Conservation (phyloP, 2,113 vertebrate species). For the Eurypyga helias region DNA sequence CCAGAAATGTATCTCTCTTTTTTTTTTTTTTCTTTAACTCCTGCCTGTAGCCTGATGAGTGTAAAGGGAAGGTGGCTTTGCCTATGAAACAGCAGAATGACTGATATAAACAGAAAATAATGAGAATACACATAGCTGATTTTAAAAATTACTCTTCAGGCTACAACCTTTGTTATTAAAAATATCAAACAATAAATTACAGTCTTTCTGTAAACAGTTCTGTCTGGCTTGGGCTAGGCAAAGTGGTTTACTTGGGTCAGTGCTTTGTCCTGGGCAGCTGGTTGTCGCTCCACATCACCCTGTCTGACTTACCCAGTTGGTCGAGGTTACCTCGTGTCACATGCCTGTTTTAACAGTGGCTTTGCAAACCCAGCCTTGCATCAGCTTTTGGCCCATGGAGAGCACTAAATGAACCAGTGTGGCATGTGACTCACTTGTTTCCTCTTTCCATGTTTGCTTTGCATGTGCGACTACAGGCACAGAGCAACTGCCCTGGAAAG, state of each 20-base stretch:
- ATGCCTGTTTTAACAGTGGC: background rate
- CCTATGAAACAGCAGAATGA: background rate
- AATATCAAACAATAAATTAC: background rate
- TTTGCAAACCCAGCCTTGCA: background rate
- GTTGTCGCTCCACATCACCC: background rate
- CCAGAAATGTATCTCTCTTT: background rate
- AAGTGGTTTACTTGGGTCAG: background rate
- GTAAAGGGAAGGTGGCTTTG: background rate
- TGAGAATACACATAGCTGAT: background rate
- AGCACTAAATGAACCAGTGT: rapidly evolving
- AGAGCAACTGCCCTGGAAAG: background rate
- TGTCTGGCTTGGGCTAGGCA: background rate
- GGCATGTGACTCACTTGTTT: background rate
- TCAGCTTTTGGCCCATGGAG: background rate
- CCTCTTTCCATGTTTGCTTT: background rate
- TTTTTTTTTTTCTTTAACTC: background rate
- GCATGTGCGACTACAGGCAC: background rate
- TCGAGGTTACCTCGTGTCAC: background rate
- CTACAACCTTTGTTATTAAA: background rate
- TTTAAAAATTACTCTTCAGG: background rate
- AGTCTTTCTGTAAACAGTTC: background rate
- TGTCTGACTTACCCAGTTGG: background rate
- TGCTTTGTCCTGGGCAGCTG: background rate
- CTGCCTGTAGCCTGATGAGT: background rate
- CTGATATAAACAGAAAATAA: background rate